A percentile compares a stretch with the other conserved stretches of the same genome.
Conservation (phyloP, 1,140 invertebrate genomes). For the Wiebesia pumilae region DNA sequence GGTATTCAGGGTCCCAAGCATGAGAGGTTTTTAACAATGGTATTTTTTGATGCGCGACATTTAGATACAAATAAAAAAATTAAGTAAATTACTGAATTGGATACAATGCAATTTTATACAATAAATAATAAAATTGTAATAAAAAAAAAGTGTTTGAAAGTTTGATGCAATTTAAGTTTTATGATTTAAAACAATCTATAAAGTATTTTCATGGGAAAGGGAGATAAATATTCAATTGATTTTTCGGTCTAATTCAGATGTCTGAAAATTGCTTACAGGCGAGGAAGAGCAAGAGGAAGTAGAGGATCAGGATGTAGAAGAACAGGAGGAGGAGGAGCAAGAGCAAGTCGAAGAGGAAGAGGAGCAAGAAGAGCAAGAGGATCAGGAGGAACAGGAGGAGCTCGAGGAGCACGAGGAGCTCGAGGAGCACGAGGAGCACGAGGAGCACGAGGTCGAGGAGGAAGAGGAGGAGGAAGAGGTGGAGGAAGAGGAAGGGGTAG, state of each 20-base stretch:
- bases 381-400: constrained; percentile 42
- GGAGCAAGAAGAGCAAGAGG: constrained; percentile 19
- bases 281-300: constrained; percentile 31
- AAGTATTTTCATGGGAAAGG: too few relatives aligned
- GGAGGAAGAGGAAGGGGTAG: constrained; percentile 43
- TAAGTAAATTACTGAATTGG: not conserved
- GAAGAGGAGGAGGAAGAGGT: constrained; percentile 52
- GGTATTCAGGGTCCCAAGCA: not conserved
- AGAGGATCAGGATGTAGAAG: constrained; percentile 27
- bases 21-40: not conserved
- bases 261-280: not conserved
- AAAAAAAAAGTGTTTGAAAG: not conserved
- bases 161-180: not conserved
- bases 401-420: constrained; percentile 49
- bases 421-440: constrained; percentile 48
- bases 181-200: too few relatives aligned
- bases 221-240: not conserved
- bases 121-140: not conserved
- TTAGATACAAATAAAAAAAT: too few relatives aligned
- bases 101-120: not conserved
- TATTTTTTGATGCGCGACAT: not conserved
- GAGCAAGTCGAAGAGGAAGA: constrained; percentile 17
- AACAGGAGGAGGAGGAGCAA: constrained; percentile 52
- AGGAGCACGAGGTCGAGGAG: constrained; percentile 55
- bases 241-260: not conserved